A percentile compares a stretch with the other conserved stretches of the same genome.
Evolutionary conservation across 2,113 vertebrate species (phyloP).

Genomic region (Sinocyclocheilus rhinocerous): DNA sequence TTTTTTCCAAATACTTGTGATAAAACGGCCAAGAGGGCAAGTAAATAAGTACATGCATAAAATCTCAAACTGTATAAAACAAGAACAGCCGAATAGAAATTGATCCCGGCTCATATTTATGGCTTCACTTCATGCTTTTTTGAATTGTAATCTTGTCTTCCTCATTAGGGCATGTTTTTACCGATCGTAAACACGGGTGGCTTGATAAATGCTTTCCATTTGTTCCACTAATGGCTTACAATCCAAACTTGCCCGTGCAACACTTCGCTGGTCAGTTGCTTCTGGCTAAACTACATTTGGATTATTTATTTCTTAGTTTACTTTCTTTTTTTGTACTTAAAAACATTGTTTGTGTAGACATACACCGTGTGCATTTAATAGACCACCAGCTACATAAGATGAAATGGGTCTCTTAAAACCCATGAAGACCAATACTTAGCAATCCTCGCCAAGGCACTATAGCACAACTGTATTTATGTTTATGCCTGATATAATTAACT

Average conservation of each 20-base stretch:
- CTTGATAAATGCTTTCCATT: conserved; percentile 38
- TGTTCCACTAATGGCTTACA: conserved; percentile 32
- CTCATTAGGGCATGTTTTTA: conserved; percentile 28
- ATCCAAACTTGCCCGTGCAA: conserved; percentile 21
- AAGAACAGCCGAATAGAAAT: not conserved
- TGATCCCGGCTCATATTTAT: not conserved
- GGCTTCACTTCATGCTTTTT: not conserved
- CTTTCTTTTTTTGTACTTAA: not conserved
- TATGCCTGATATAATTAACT: conserved; percentile 70
- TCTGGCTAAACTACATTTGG: conserved; percentile 26
- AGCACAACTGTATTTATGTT: conserved; percentile 66
- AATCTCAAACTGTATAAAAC: not conserved
- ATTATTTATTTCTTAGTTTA: conserved; percentile 17
- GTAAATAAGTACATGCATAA: not conserved
- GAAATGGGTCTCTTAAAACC: not conserved
- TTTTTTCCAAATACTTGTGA: not conserved
- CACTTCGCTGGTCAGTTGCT: conserved; percentile 10
- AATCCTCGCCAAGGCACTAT: conserved; percentile 28
- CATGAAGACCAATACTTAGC: conserved; percentile 21
- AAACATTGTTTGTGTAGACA: conserved; percentile 1
- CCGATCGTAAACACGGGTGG: conserved; percentile 6
- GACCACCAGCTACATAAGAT: not conserved
- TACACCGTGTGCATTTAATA: not conserved
- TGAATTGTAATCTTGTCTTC: conserved; percentile 29
- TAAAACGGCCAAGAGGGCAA: not conserved